Base-by-base conservation (phyloP, 92 coral and sea anemone species). In the Actinernus sp. region DNA sequence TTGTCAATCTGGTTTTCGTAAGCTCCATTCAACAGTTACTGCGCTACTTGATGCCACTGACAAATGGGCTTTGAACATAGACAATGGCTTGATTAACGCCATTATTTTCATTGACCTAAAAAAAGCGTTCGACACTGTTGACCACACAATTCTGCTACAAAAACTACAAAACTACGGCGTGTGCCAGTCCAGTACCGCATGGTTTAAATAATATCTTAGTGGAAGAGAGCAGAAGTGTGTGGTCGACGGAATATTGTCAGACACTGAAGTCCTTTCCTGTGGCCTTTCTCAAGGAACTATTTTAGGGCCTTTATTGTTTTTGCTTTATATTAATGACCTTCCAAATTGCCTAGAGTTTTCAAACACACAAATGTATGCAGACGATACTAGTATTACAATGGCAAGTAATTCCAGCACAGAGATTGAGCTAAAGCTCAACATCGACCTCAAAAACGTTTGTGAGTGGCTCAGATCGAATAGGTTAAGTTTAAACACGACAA, bases 1-100 rank as follows among this genome's bases (percentile, higher is more conserved):
- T 8, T 36, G 2, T n/a, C 54, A 53, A 38, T 51, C 62, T 25
- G 51, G 63, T 21, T 68, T 68, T 26, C 30, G 63, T 33, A 19
- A 62, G 3, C 20, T 54, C 8, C 53, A 52, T 33, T 68, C 65
- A 8, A 55, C 65, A 24, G 13, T 46, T 27, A 54, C 76, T 11
- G 65, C 65, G 5, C 41, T 68, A 11, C 64, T 55, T 9, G 44
- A 52, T 43, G 21, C 31, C 8, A 39, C 65, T 12, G 55, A 68
- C 38, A 55, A 68, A 4, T 54, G 65, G 65, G 31, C 13, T 29
- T 40, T 54, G 34, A 68, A 68, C 38, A 68, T 68, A 26, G 76
- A 68, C 65, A 68, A 68, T 31, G 65, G 65, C 38, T 23, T 68
- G 26, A 55, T 55, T 13, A 68, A 53, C 31, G 65, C 64, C 18